Base-by-base conservation (phyloP, 2,113 vertebrate genomes). In the Tapirus terrestris region DNA sequence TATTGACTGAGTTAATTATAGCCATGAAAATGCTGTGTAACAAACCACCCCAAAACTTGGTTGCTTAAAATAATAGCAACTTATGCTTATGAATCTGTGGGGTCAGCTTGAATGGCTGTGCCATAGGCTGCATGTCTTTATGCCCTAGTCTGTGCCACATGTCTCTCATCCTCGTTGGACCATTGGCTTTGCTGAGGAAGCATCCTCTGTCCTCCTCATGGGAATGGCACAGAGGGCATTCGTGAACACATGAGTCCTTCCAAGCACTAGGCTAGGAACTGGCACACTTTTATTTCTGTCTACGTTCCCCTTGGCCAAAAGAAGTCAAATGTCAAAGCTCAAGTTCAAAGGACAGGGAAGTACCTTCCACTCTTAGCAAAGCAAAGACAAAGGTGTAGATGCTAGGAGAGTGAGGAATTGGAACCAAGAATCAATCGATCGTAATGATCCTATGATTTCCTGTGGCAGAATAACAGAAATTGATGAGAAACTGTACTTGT, bases 291-390 rank as follows among this genome's bases (percentile, higher is more conserved):
- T 33, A 89, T 86, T 82, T 61, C 45, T 60, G 56, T 73, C 27
- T 39, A 79, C 16, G 39, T 63, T 79, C 43, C 43, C 72, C 85
- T 82, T 58, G 21, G 21, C 43, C 36, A 86, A 92, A 61, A 96
- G 6, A 91, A 80, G 20, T 53, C n/a, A 95, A 93, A 75, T 5
- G 58, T 16, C 68, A 96, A 95, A 88, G 25, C 5, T 90, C 20
- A 61, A 67, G 56, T 53, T 87, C 8, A 33, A 91, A 73, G 27
- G 68, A 27, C 6, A 27, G 21, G 63, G 43, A 39, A 16, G 13
- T n/a, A 63, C 2, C 2, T 8, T 53, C 4, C 25, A 75, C 4
- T 48, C 13, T 8, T 20, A 68, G 2, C 58, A 65, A 89, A 93
- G 60, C 4, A 21, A 70, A 96, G 51, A 80, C 25, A 25, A 29